Evolutionary conservation across 2,113 vertebrate genomes (phyloP).

Genomic region (Lipotes vexillifer): DNA sequence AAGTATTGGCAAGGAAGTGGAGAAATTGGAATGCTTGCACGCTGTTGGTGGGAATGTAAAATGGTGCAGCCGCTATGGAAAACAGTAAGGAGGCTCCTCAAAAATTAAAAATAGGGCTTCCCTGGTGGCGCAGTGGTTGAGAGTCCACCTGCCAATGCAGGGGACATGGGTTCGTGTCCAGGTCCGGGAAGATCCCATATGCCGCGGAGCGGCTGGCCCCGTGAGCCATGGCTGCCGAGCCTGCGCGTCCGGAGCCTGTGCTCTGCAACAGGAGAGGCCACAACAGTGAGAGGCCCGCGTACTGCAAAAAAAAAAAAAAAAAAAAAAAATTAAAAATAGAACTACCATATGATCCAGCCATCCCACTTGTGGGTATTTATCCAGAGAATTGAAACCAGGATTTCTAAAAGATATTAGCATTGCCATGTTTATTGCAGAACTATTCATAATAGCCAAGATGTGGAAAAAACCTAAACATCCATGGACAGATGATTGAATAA

Average conservation of each 20-base stretch:
- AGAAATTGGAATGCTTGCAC: background rate
- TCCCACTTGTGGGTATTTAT: background rate
- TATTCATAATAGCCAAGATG: background rate
- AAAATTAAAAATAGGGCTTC: too few species aligned
- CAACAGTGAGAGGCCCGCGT: too few species aligned
- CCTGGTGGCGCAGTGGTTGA: too few species aligned
- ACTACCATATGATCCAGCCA: background rate
- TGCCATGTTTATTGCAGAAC: background rate
- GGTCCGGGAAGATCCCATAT: too few species aligned
- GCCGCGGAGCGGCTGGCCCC: too few species aligned
- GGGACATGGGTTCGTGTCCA: too few species aligned
- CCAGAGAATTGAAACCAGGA: background rate
- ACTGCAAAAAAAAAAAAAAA: too few species aligned
- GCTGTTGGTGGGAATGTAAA: background rate
- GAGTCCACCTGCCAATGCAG: too few species aligned
- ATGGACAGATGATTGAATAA: background rate
- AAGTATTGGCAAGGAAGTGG: background rate
- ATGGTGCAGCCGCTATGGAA: background rate
- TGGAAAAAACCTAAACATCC: background rate
- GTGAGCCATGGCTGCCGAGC: too few species aligned
- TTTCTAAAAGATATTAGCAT: background rate
- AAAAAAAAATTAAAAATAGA: background rate
- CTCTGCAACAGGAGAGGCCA: too few species aligned
- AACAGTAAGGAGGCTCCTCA: background rate
- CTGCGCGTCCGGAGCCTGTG: too few species aligned